phyloP scores from a whole-genome alignment of 2,113 vertebrate species.

The Australoheros scitulus region DNA sequence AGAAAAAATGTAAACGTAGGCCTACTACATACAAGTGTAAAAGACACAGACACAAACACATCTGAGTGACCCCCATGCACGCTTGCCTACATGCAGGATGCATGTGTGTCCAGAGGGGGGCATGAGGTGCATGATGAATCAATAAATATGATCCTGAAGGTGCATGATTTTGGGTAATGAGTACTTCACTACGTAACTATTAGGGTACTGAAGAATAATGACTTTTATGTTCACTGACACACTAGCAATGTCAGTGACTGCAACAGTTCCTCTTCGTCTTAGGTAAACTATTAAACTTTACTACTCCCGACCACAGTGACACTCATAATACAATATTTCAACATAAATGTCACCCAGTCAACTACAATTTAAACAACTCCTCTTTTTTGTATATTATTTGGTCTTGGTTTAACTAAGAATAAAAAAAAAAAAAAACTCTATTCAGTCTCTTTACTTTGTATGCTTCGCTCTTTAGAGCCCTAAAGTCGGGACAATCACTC shows the following conservation, averaged over 20 bases:
- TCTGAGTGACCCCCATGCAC: no score
- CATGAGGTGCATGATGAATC: no score
- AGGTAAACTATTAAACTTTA: background rate
- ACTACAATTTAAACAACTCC: background rate
- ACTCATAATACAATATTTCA: background rate
- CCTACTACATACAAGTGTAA: no score
- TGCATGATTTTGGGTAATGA: background rate
- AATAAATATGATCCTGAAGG: background rate
- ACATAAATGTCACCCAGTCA: slow-evolving; percentile 4
- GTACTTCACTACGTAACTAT: background rate
- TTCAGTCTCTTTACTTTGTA: no score
- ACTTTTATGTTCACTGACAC: background rate
- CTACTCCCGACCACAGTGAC: background rate
- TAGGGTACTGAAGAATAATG: background rate
- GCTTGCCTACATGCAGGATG: no score
- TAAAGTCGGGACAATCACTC: background rate
- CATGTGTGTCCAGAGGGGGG: no score
- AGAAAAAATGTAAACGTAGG: no score
- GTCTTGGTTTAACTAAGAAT: background rate
- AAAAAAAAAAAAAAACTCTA: no score
- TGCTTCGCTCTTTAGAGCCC: no score
- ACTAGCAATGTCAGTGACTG: background rate
- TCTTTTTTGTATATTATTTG: background rate
- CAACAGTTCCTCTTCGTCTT: background rate
- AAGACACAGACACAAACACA: no score